These are phyloP conservation scores for Epinotia brunnichana DNA, from an alignment of 2,888 invertebrate genomes.

Conservation along the genomic window DNA sequence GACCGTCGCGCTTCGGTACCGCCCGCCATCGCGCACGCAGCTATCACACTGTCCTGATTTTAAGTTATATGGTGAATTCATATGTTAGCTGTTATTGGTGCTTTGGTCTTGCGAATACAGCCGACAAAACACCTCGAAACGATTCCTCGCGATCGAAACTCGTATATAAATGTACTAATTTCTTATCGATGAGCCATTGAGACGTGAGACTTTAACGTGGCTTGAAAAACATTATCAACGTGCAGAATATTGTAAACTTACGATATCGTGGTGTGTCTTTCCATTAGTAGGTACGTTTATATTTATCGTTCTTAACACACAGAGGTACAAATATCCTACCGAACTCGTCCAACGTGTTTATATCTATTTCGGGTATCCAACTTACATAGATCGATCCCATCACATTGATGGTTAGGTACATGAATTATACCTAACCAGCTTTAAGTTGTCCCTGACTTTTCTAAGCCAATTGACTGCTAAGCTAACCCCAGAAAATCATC, in stretches of 20 bases:
- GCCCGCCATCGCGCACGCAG: constrained; percentile 55
- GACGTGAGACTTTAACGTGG: neutral
- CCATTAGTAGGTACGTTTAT: neutral
- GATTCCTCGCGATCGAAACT: no score
- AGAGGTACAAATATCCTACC: neutral
- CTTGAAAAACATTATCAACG: neutral
- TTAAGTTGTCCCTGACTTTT: neutral
- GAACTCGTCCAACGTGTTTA: neutral
- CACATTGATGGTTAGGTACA: neutral
- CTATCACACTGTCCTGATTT: constrained; percentile 58
- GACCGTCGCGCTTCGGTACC: constrained; percentile 76
- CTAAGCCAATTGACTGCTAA: neutral
- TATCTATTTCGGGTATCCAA: neutral
- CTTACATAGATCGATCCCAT: neutral
- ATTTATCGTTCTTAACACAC: neutral
- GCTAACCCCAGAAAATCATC: no score
- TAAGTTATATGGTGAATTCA: constrained; percentile 44
- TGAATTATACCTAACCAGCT: neutral
- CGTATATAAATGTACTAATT: neutral
- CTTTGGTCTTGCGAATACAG: neutral
- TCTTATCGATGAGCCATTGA: neutral
- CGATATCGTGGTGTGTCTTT: neutral
- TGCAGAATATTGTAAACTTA: neutral
- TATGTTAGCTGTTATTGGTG: constrained; percentile 12
- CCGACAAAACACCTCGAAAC: neutral